Base-by-base conservation (phyloP, 2,888 invertebrate species). In the Lamellibrachia satsuma region DNA sequence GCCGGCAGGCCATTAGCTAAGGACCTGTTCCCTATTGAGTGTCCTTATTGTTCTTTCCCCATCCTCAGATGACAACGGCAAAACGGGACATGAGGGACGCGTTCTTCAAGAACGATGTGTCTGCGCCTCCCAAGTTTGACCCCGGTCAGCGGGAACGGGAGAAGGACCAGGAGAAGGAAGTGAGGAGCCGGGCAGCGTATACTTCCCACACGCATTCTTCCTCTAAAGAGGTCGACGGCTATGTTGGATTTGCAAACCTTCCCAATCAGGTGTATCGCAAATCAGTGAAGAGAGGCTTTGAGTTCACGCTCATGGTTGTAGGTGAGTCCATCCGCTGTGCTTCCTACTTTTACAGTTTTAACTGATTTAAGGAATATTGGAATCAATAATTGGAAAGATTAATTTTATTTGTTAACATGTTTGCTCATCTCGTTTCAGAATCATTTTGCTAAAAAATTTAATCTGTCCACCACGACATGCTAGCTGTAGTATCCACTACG, bases 231-330 rank as follows among this genome's bases (percentile, higher is more conserved):
- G 51, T 90, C 7, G 93, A 93, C 6, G 93, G 93, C 22, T 94
- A 94, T 91, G 94, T 94, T 4, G 94, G 94, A 8, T 94, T 94
- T 57, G 94, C 94, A 52, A 94, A 93, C 91, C 93, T 94, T 4
- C 94, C 94, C 52, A 94, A 94, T 91, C 94, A 94, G 91, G 93
- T 94, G 11, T 94, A 94, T 92, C 90, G 94, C 92, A 94, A 94
- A 92, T 92, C 94, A 1, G 94, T 94, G n/a, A 94, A 94, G 90
- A 93, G 92, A 92, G 94, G 94, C n/a, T 94, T 94, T 91, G 94
- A 94, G 55, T 94, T 94, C 93, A 94, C 94, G 9, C 92, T 94
- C 4, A 94, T 94, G 94, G 94, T 94, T 55, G 94, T 94, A 39
- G 94, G 94, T 94, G 91, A 94, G 94, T 92, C 51, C 11, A 93